phyloP scores from a whole-genome alignment of 1,140 invertebrate genomes.

The Zaprionus gabonicus region DNA sequence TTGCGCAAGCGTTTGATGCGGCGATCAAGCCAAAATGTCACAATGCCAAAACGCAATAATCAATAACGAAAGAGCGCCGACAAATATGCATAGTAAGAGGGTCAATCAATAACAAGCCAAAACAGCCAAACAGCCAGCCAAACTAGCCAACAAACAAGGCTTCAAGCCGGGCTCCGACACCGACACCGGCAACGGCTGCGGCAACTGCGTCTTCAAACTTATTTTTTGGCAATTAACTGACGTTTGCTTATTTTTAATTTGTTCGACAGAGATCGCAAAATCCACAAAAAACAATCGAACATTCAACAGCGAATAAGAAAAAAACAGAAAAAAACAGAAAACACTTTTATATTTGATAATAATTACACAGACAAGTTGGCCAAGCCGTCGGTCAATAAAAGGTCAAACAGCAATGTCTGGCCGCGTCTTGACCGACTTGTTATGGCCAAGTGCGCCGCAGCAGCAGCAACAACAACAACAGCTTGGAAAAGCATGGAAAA shows the following conservation, averaged over 20 bases:
- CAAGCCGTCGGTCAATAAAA: conserved; percentile 65
- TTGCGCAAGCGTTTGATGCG: conserved; percentile 28
- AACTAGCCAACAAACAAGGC: conserved; percentile 54
- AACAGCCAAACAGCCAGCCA: conserved; percentile 37
- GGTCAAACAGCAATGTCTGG: conserved; percentile 78
- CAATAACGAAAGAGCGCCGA: conserved; percentile 37
- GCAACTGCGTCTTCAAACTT: conserved; percentile 22
- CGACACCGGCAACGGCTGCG: neutral
- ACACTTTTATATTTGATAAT: conserved; percentile 69
- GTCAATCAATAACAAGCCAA: conserved; percentile 61
- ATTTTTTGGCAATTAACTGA: conserved; percentile 66
- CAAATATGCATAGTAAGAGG: conserved; percentile 63
- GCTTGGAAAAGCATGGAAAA: conserved; percentile 28
- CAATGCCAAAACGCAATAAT: conserved; percentile 75
- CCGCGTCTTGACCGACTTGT: conserved; percentile 77
- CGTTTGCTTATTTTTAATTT: conserved; percentile 74
- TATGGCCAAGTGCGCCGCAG: conserved; percentile 74
- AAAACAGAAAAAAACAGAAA: conserved; percentile 46
- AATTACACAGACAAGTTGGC: conserved; percentile 60
- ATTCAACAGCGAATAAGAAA: conserved; percentile 24
- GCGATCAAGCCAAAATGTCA: conserved; percentile 65
- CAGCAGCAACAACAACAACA: neutral
- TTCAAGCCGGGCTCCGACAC: conserved; percentile 13
- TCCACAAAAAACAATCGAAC: neutral
- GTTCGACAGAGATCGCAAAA: conserved; percentile 48